These are phyloP conservation scores for Catharus fuscescens DNA, from an alignment of 2,113 vertebrate genomes.

Conservation along the genomic window DNA sequence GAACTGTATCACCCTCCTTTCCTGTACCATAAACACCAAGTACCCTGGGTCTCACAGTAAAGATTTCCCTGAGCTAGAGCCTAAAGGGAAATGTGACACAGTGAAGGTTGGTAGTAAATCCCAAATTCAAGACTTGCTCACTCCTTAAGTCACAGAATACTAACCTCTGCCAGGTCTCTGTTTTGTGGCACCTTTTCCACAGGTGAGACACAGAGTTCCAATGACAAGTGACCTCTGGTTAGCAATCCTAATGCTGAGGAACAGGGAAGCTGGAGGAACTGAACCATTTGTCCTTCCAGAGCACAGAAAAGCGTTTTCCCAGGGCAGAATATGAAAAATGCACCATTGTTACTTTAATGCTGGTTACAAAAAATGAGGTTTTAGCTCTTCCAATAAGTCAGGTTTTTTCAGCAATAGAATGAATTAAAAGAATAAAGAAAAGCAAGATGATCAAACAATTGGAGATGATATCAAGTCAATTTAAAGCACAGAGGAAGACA, in stretches of 20 bases:
- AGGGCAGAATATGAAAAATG: neutral
- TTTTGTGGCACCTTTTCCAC: neutral
- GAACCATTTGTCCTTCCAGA: neutral
- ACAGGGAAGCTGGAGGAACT: neutral
- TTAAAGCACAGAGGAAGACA: neutral
- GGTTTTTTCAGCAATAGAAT: neutral
- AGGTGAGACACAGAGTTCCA: neutral
- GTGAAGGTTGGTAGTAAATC: neutral
- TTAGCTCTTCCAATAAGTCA: neutral
- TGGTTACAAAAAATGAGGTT: neutral
- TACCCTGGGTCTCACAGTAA: accelerated
- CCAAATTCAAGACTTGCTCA: neutral
- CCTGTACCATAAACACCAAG: neutral
- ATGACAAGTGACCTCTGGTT: neutral
- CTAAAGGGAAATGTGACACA: neutral
- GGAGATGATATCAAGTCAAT: neutral
- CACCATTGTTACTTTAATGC: neutral
- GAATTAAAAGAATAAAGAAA: neutral
- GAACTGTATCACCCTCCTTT: neutral
- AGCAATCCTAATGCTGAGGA: neutral
- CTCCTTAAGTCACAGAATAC: neutral
- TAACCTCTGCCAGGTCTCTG: neutral
- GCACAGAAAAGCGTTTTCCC: neutral
- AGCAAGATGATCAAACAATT: neutral
- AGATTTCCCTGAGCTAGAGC: neutral